A percentile compares a stretch with the other conserved stretches of the same genome.
These are phyloP conservation scores for Drosophila punjabiensis DNA, from an alignment of 1,140 invertebrate species.

Conservation along the genomic window DNA sequence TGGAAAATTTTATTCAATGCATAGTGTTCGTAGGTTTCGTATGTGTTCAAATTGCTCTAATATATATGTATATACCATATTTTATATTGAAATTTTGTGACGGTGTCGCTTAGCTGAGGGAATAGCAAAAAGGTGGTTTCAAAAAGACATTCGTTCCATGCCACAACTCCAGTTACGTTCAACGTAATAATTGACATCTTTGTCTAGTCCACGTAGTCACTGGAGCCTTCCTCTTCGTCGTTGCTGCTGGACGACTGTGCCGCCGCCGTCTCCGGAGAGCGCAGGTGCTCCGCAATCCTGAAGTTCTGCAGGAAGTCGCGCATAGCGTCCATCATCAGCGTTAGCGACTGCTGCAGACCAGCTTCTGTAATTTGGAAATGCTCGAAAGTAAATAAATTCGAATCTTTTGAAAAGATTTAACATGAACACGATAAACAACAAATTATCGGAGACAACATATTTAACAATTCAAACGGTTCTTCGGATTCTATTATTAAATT, in stretches of 20 bases:
- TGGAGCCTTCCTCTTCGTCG: slow-evolving; percentile 86
- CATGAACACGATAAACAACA: not conserved
- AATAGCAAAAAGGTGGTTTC: slow-evolving; percentile 53
- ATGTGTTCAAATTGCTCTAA: slow-evolving; percentile 48
- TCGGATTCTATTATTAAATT: no score
- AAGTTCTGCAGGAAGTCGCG: slow-evolving; percentile 90
- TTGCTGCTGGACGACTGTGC: slow-evolving; percentile 83
- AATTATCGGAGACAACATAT: no score
- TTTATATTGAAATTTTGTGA: slow-evolving; percentile 63
- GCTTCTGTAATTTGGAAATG: slow-evolving; percentile 78
- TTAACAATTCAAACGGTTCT: not conserved
- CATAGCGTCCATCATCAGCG: slow-evolving; percentile 90
- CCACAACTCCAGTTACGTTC: slow-evolving; percentile 4
- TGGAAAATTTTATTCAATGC: slow-evolving; percentile 62
- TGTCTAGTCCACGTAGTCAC: slow-evolving; percentile 84
- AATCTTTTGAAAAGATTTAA: not conserved
- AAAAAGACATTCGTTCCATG: slow-evolving; percentile 23
- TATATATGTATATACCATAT: slow-evolving; percentile 17
- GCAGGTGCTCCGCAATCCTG: slow-evolving; percentile 85
- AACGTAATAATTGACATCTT: slow-evolving; percentile 29
- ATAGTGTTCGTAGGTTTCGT: slow-evolving; percentile 26
- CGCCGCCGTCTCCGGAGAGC: slow-evolving; percentile 85
- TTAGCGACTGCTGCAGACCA: slow-evolving; percentile 87
- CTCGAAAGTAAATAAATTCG: not conserved
- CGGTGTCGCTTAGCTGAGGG: slow-evolving; percentile 35